Evolutionary conservation across 2,888 invertebrate species (phyloP), one percentile per base, ranked within the genome.

Genomic region (Cryptophagus acutangulus): DNA sequence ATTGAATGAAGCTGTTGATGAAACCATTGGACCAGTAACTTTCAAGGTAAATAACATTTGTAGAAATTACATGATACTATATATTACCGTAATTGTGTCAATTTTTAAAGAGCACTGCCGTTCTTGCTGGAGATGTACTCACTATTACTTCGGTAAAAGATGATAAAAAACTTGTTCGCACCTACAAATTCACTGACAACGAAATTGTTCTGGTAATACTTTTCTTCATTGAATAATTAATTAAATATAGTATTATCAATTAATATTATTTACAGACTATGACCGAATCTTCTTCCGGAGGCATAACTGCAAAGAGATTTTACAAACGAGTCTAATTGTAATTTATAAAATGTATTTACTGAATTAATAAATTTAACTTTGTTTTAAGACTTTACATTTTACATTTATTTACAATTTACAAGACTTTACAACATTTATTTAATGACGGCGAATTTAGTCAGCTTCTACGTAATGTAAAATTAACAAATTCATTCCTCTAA

Each of bases 1-100:
- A 20, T 8, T 8, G 6, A 20, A 20, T 6, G 37, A 55, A 39
- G 52, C 49, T 41, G 48, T 47, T 13, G 52, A 51, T n/a, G 57
- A 53, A 31, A 46, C 8, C 13, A 10, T 8, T 29, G 13, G 6
- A 10, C 8, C 29, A 33, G 13, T 40, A 4, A 41, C 35, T 14
- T 40, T 51, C 6, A 53, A 53, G 40, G 52, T 52, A 37, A 29
- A 12, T 29, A 6, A 20, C 20, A 20, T 20, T 8, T 20, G 6
- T 6, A 9, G 20, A 20, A 20, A 20, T n/a, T 20, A 20, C 9
- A 8, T 20, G 6, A 6, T 20, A 9, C 9, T 20, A 20, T 20
- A 8, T 20, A 20, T 20, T 20, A 9, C n/a, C n/a, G n/a, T n/a
- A n/a, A n/a, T n/a, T n/a, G n/a, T n/a, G n/a, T n/a, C n/a, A n/a